phyloP scores from a whole-genome alignment of 2,113 vertebrate species.

The Silurus glanis region DNA sequence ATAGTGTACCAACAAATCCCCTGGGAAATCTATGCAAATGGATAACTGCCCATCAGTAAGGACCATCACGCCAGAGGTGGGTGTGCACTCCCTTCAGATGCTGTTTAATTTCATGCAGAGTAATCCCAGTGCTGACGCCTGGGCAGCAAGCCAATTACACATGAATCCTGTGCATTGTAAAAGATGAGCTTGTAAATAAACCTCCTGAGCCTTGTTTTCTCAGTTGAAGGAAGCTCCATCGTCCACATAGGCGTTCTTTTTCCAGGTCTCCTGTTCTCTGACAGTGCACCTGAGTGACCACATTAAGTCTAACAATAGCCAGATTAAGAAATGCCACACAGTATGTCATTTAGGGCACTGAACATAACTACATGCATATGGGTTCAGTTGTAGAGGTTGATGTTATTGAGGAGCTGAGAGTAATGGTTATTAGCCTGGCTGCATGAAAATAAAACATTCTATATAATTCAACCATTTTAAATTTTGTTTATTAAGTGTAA shows the following conservation, averaged over 20 bases:
- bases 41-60: slow-evolving; percentile 50
- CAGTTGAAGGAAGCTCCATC: slow-evolving; percentile 58
- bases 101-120: slow-evolving; percentile 59
- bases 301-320: background rate
- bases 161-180: slow-evolving; percentile 60
- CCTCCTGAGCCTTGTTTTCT: slow-evolving; percentile 49
- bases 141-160: slow-evolving; percentile 64
- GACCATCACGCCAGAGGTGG: slow-evolving; percentile 59
- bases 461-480: background rate
- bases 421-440: background rate
- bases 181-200: slow-evolving; percentile 66
- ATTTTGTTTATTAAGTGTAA: background rate
- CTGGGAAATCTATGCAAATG: slow-evolving; percentile 49
- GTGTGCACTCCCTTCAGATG: slow-evolving; percentile 46
- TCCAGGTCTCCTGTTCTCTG: slow-evolving; percentile 43
- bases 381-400: background rate
- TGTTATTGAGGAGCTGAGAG: background rate
- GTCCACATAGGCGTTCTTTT: slow-evolving; percentile 42
- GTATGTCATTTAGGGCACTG: slow-evolving; percentile 10
- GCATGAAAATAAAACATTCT: too few relatives aligned
- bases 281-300: slow-evolving; percentile 37
- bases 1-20: slow-evolving; percentile 34
- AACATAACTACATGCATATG: background rate
- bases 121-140: slow-evolving; percentile 58
- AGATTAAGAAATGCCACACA: slow-evolving; percentile 4